Evolutionary conservation across 2,797 vertebrate species (phyloP), one percentile per base, ranked within the genome.

Genomic region (Melopsittacus undulatus): DNA sequence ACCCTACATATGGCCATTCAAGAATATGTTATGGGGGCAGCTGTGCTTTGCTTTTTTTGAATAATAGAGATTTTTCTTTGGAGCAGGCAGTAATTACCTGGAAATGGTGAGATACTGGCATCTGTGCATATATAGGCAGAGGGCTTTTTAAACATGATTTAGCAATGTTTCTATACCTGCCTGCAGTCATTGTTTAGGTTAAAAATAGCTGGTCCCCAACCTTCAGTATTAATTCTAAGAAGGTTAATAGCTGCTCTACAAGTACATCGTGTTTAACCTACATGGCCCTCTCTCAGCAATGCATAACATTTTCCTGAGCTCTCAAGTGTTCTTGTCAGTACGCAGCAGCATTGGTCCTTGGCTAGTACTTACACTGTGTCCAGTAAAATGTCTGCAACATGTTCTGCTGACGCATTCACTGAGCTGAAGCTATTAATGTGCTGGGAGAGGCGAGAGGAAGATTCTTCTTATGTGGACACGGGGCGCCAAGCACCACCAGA

Each of bases 301-400:
- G 9, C 30, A 26, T 51, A 52, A 34, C 11, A 2, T n/a, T 36
- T 27, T 69, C 52, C 38, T 10, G 19, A n/a, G 42, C 48, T 74
- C 62, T 62, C 54, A 42, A 18, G 46, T 6, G 3, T 42, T 30
- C 62, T 63, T 11, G 0, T 7, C 32, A 7, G 23, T 6, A 12
- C 17, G 1, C 13, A 17, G 48, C 62, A 74, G 54, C 43, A 12
- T 19, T 11, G 14, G 40, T 29, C 49, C 74, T 46, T 15, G 42
- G 40, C 18, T 18, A 3, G 13, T 4, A 13, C 34, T 29, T 42
- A 9, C 17, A 1, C 32, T 2, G 3, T 4, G 32, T 11, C 52
- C 61, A 22, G 23, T 23, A 13, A 52, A 66, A 21, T 1, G 5
- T 15, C 19, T 29, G 17, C 32, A 30, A 29, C 3, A 1, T 32